These are phyloP conservation scores for Spodoptera littoralis DNA, from an alignment of 2,888 invertebrate genomes.

Conservation along the genomic window DNA sequence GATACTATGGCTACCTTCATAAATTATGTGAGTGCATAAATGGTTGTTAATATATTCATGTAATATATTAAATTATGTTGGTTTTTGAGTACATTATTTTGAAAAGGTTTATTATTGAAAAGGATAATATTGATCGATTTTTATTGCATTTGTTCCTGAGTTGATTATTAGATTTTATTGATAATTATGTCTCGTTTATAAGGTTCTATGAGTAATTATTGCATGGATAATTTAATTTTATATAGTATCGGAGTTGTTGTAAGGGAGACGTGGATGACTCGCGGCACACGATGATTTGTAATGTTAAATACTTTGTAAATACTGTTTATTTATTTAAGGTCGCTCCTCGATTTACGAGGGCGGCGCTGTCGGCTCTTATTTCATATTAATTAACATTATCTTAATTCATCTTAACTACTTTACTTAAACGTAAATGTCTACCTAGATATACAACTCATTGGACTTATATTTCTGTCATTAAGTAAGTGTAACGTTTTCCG, in stretches of 20 bases:
- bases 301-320: conserved; percentile 54
- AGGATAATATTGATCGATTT: conserved; percentile 83
- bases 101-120: conserved; percentile 78
- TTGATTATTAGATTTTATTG: conserved; percentile 87
- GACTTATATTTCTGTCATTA: conserved; percentile 20
- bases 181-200: conserved; percentile 79
- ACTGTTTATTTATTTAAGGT: conserved; percentile 59
- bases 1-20: conserved; percentile 85
- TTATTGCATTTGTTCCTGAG: conserved; percentile 89
- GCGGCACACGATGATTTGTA: conserved; percentile 21
- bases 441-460: conserved; percentile 10
- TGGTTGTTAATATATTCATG: conserved; percentile 87
- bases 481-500: conserved; percentile 12
- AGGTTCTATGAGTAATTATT: conserved; percentile 78
- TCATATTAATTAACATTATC: conserved; percentile 24
- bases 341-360: conserved; percentile 9
- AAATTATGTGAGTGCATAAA: conserved; percentile 80
- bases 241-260: conserved; percentile 71
- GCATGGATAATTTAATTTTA: conserved; percentile 83
- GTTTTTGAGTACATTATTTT: conserved; percentile 79
- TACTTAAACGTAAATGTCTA: conserved; percentile 5
- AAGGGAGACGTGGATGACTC: conserved; percentile 75
- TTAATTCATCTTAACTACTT: conserved; percentile 24
- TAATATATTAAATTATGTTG: conserved; percentile 84
- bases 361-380: conserved; percentile 14